Evolutionary conservation across 2,888 invertebrate genomes (phyloP).

Genomic region (Pemphredon lugubris): DNA sequence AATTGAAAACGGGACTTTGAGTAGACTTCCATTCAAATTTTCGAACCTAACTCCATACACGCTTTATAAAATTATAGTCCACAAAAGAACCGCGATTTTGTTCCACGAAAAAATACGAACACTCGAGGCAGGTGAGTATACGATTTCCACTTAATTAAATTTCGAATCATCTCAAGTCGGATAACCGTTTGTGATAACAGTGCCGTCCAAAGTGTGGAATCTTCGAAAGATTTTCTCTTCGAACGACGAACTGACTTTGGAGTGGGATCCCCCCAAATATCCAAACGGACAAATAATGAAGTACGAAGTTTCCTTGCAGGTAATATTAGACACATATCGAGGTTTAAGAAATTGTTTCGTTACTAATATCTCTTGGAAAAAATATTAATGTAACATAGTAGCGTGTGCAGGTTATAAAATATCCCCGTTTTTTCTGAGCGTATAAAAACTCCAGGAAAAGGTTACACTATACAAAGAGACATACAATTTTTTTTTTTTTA

Average conservation of each 20-base stretch:
- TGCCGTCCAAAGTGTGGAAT: constrained; percentile 48
- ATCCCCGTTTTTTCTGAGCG: too few relatives aligned
- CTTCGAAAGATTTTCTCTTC: background rate
- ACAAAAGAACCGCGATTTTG: background rate
- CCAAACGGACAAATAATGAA: constrained; percentile 50
- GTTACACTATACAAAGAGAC: too few relatives aligned
- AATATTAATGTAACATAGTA: too few relatives aligned
- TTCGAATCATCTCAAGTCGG: background rate
- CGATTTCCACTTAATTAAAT: background rate
- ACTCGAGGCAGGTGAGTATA: constrained; percentile 58
- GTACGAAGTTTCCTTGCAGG: constrained; percentile 58
- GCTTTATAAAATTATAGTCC: constrained; percentile 40
- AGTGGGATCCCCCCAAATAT: constrained; percentile 61
- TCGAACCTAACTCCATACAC: constrained; percentile 32
- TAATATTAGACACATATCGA: constrained; percentile 40
- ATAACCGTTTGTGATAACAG: constrained; percentile 31
- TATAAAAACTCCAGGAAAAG: too few relatives aligned
- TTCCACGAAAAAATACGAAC: constrained; percentile 44
- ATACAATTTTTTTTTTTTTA: too few relatives aligned
- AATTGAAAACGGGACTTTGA: constrained; percentile 5
- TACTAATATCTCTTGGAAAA: too few relatives aligned
- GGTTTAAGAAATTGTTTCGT: too few relatives aligned
- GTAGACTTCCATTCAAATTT: constrained; percentile 46
- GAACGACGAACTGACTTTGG: constrained; percentile 11
- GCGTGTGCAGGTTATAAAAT: too few relatives aligned